Evolutionary conservation across 1,140 invertebrate genomes (phyloP).

Genomic region (Brachionus paranguensis): DNA sequence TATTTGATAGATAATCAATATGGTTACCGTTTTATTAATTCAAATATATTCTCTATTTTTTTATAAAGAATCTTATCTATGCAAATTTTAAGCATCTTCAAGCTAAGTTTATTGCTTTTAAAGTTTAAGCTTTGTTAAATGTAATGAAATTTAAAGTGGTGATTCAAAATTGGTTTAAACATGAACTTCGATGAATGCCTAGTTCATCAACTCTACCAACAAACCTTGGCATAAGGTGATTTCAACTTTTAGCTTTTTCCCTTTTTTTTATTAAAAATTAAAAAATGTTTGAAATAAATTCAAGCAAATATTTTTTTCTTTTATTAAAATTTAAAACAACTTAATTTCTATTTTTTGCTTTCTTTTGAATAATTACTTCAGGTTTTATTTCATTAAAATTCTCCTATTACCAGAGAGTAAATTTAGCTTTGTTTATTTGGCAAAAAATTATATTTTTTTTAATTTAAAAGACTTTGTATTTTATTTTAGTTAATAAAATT

Average conservation of each 20-base stretch:
- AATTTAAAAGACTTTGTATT: too few species aligned
- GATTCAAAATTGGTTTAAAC: background rate
- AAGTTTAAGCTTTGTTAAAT: too few species aligned
- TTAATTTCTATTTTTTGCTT: background rate
- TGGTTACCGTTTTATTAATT: background rate
- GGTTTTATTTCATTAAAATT: background rate
- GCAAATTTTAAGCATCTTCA: background rate
- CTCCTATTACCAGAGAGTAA: background rate
- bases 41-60: background rate
- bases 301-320: background rate
- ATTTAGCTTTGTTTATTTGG: background rate
- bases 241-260: too few species aligned
- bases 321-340: background rate
- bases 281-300: too few species aligned
- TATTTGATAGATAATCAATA: background rate
- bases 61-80: background rate
- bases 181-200: background rate
- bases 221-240: background rate
- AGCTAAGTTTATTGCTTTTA: too few species aligned
- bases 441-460: background rate
- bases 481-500: too few species aligned
- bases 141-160: background rate
- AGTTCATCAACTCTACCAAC: background rate
- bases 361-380: background rate
- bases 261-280: too few species aligned